Base-by-base conservation (phyloP, 2,113 vertebrate genomes). In the Siphamia tubifer region DNA sequence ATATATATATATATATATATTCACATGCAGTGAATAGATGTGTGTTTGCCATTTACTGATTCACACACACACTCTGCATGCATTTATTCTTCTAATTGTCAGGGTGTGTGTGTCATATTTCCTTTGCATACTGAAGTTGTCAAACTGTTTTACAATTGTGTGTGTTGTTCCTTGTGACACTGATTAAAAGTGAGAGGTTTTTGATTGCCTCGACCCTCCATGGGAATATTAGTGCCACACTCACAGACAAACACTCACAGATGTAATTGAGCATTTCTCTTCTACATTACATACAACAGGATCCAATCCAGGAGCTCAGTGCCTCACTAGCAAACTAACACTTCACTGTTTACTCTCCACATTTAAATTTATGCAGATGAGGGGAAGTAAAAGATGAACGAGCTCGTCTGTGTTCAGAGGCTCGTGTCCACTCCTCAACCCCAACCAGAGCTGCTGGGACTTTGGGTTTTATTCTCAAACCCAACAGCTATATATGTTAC, bases 151-250 rank as follows among this genome's bases (percentile, higher is more conserved):
- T 60, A 63, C 36, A 56, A 32, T 51, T 53, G 69, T 19, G 30
- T 35, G 36, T 23, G 40, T 38, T 1, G 19, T 57, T 55, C 65
- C 30, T 52, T 38, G 56, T 88, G 86, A 86, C 17, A 27, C 79
- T 88, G 83, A 88, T 88, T 86, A 77, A 68, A 86, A 86, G 77
- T 64, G 81, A 86, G 79, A 81, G 79, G 40, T 83, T 86, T 86
- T 56, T 86, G 86, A 86, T 86, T 84, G 83, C 84, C 36, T 81
- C 48, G 2, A 67, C 58, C 68, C 84, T 81, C 77, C 31, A 0
- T 67, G 81, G 83, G 53, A 77, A 83, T 81, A 88, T 88, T 84
- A 87, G 82, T 66, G 83, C 81, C 63, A 40, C 31, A 8, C 25
- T 5, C 55, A 13, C 53, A 28, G 23, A 12, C 63, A 21, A 4